Percentiles rank a stretch among this genome's conserved stretches.
Evolutionary conservation across 2,797 vertebrate genomes (phyloP).

Genomic region (Schizothorax lantsangensis): DNA sequence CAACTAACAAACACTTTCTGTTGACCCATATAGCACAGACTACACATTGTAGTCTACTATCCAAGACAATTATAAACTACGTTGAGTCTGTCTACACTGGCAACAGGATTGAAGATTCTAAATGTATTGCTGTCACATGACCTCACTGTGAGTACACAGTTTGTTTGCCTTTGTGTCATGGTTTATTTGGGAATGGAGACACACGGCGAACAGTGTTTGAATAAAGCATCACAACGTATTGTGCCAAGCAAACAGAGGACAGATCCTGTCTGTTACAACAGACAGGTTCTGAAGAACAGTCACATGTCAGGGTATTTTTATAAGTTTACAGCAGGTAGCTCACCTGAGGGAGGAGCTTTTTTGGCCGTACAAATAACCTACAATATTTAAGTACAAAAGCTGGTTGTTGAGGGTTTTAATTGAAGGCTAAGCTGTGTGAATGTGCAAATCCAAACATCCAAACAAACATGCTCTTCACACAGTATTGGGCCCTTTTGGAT

Average conservation of each 20-base stretch:
- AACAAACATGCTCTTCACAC: neutral
- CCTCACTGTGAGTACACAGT: slow-evolving; percentile 14
- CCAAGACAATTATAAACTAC: neutral
- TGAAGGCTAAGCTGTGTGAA: neutral
- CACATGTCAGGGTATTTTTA: neutral
- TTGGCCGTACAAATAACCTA: neutral
- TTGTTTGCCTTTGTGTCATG: slow-evolving; percentile 36
- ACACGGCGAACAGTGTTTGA: slow-evolving; percentile 45
- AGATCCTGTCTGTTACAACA: slow-evolving; percentile 14
- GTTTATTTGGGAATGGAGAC: slow-evolving; percentile 28
- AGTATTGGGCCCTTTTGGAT: neutral
- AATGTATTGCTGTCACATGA: neutral
- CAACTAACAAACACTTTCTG: neutral
- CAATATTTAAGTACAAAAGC: neutral
- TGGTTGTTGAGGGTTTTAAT: slow-evolving; percentile 5
- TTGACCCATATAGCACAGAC: neutral
- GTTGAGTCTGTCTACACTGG: slow-evolving; percentile 30
- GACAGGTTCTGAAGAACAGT: neutral
- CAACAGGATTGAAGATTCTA: slow-evolving; percentile 13
- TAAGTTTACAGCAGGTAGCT: neutral
- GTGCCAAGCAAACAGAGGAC: slow-evolving; percentile 53
- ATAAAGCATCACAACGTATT: slow-evolving; percentile 40
- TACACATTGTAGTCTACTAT: neutral
- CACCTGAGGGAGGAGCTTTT: neutral
- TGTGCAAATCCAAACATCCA: neutral